These are phyloP conservation scores for Bettongia penicillata DNA, from an alignment of 2,113 vertebrate species.

Conservation along the genomic window DNA sequence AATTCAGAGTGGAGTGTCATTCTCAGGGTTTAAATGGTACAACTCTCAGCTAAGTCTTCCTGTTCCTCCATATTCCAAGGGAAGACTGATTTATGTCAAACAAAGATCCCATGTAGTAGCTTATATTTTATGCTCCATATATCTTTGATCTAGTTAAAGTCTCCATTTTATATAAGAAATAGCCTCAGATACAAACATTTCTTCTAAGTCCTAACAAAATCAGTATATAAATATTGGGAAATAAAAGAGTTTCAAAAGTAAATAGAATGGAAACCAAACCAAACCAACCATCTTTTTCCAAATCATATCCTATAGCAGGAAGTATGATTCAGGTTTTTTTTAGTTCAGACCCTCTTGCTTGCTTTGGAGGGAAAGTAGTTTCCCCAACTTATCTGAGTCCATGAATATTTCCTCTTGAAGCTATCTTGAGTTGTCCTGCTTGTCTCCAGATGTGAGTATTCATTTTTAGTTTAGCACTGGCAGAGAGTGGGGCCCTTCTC, in stretches of 20 bases:
- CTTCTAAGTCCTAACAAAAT: neutral
- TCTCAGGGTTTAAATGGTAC: neutral
- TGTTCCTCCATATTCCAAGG: neutral
- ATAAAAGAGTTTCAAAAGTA: neutral
- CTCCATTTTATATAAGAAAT: neutral
- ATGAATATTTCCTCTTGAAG: neutral
- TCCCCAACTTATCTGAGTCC: neutral
- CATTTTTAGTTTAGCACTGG: neutral
- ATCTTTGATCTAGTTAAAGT: neutral
- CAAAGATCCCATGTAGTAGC: neutral
- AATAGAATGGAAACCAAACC: neutral
- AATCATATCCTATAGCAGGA: neutral
- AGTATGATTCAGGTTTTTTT: neutral
- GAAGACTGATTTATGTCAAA: neutral
- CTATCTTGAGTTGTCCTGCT: neutral
- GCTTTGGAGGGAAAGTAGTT: neutral
- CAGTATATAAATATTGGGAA: neutral
- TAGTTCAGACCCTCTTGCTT: neutral
- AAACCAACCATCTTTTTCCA: neutral
- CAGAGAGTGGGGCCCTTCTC: neutral
- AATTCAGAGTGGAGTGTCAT: neutral
- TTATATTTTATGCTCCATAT: neutral
- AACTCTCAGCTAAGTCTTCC: neutral
- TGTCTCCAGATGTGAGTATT: neutral
- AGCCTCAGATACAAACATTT: neutral